Percentiles rank a stretch among this genome's conserved stretches.
Conservation (phyloP, 2,888 invertebrate genomes). For the Ganaspis brasiliensis region DNA sequence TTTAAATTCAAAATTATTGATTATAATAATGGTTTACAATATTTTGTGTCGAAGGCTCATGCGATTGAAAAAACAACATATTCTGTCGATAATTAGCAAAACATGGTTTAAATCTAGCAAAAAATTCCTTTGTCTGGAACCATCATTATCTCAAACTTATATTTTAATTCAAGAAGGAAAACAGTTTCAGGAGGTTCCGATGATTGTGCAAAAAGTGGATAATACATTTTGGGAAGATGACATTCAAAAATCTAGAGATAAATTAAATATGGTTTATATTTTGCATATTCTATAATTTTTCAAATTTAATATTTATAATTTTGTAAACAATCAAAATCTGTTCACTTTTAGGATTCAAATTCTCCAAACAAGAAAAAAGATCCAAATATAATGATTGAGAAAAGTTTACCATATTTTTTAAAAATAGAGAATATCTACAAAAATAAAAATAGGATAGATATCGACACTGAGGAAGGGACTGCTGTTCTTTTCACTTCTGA, state of each 20-base stretch:
- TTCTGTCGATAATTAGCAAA: conserved; percentile 50
- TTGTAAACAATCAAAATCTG: too few relatives aligned
- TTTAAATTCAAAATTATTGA: background rate
- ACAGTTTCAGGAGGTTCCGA: conserved; percentile 86
- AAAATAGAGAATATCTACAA: background rate
- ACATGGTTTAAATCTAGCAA: conserved; percentile 59
- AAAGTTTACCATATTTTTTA: background rate
- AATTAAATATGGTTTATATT: background rate
- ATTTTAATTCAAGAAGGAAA: conserved; percentile 86
- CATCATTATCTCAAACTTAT: conserved; percentile 72
- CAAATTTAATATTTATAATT: too few relatives aligned
- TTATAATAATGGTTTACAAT: background rate
- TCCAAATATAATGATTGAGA: background rate
- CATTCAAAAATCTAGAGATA: background rate
- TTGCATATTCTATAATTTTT: background rate
- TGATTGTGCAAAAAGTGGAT: conserved; percentile 82
- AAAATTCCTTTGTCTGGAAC: conserved; percentile 43
- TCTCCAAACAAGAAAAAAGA: background rate
- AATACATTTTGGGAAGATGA: conserved; percentile 73
- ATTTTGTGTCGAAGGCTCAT: conserved; percentile 20
- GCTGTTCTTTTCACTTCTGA: conserved; percentile 69
- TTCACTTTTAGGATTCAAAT: background rate
- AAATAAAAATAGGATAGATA: conserved; percentile 58
- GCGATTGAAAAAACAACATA: conserved; percentile 38
- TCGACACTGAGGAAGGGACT: conserved; percentile 70